Base-by-base conservation (phyloP, 2,888 invertebrate genomes). In the Stenotaenia linearis region DNA sequence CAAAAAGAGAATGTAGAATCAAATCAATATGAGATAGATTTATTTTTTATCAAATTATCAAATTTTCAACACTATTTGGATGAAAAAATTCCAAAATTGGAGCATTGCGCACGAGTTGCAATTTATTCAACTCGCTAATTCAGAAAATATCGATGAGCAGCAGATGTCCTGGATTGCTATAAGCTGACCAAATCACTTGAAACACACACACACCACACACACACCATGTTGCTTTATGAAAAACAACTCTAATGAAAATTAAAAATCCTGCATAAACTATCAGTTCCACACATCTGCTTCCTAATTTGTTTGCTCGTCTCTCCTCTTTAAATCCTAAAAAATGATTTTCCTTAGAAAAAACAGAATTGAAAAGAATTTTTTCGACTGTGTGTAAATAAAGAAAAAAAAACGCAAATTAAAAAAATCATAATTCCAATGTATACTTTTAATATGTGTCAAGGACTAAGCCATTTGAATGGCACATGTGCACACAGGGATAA, bases 71-170 rank as follows among this genome's bases (percentile, higher is more conserved):
- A 37, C 9, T 37, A 10, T 37, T 3, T 37, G 37, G 37, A 37
- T 37, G 9, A 37, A 56, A 56, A 56, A 18, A 56, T 56, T 56
- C 56, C n/a, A n/a, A 56, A n/a, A 56, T 56, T 56, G 56, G 56
- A 56, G 18, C 21, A 56, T 56, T 56, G 18, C 56, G 23, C 56
- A 37, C 56, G 56, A 18, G 56, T 23, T 56, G 56, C 56, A 56
- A 56, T 56, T 56, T 56, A 56, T 56, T 56, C 56, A 56, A 56
- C 56, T 56, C 56, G 56, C 56, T 56, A 56, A 56, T 56, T 56
- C 56, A 56, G 56, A 56, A 56, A 56, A 56, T 56, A 56, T 56
- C 56, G 56, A 56, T 56, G 56, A 56, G 56, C 56, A 56, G 56
- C 56, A 56, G 56, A 56, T 56, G 56, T 56, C 56, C 56, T 56